Base-by-base conservation (phyloP, 2,113 vertebrate species). In the Calonectris borealis region DNA sequence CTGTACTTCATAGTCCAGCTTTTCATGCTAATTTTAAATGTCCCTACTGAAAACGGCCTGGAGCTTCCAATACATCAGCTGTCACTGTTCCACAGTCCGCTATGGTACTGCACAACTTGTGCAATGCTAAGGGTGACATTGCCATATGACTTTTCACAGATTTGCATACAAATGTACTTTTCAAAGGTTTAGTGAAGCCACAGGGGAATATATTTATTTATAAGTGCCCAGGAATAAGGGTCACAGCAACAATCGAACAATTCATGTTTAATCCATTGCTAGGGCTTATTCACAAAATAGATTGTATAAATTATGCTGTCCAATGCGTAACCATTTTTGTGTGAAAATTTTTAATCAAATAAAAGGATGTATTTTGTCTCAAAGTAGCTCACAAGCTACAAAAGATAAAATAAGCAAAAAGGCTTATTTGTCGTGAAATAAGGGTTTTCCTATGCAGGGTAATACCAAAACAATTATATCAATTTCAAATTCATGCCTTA, bases 111-210 rank as follows among this genome's bases (percentile, higher is more conserved):
- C 31, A 80, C 58, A 86, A 55, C 54, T 46, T 90, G 51, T 66
- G 38, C 64, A 77, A 36, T 51, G 60, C 57, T 70, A 32, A 76
- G 36, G 49, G 46, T 91, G 52, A 84, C 61, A 46, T 34, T 92
- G 61, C 48, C 40, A 12, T 54, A 15, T 10, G 62, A 64, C 62
- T 97, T 94, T 83, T 76, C 70, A 80, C 20, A 82, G 58, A 94
- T 93, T 93, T 94, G 62, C 86, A 89, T 87, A 87, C 58, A 94
- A 91, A 95, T 90, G 62, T 70, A 73, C 46, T 95, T 95, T 90
- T 55, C 89, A 91, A 93, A 95, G 75, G 58, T 85, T 95, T 91
- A 76, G 44, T 60, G 71, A 93, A 85, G 62, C 84, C 84, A 87
- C 38, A 36, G 54, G 89, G 84, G 38, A 80, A 83, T 80, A 77